These are phyloP conservation scores for Ophraella communa DNA, from an alignment of 2,888 invertebrate genomes.

Conservation along the genomic window DNA sequence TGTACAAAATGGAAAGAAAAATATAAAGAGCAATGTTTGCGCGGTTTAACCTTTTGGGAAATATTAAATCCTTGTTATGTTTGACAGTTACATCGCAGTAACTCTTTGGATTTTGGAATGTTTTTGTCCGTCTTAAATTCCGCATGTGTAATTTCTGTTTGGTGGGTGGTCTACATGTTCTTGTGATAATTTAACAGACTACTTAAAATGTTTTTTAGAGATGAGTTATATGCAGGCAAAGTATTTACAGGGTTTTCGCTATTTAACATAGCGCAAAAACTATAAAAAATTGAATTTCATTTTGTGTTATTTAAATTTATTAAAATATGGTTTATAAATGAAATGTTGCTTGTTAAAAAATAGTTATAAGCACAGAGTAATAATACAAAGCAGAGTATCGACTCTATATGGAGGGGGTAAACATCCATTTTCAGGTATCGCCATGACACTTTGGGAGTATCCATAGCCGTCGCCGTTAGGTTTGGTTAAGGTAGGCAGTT, in stretches of 20 bases:
- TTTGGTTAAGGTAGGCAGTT: too few relatives aligned
- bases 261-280: background rate
- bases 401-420: too few relatives aligned
- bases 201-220: background rate
- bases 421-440: too few relatives aligned
- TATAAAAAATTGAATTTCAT: too few relatives aligned
- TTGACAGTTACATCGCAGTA: conserved; percentile 18
- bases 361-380: too few relatives aligned
- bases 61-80: conserved; percentile 11
- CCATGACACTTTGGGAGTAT: too few relatives aligned
- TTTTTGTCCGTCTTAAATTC: background rate
- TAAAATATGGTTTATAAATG: too few relatives aligned
- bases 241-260: background rate
- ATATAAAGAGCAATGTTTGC: background rate
- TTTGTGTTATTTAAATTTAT: too few relatives aligned
- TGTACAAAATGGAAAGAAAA: conserved; percentile 10
- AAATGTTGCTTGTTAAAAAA: too few relatives aligned
- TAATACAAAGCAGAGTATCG: too few relatives aligned
- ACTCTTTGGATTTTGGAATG: conserved; percentile 15
- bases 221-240: background rate
- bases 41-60: background rate
- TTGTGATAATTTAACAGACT: background rate
- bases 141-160: background rate
- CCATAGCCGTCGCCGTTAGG: too few relatives aligned
- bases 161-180: background rate